A percentile compares a stretch with the other conserved stretches of the same genome.
Evolutionary conservation across 2,113 vertebrate genomes (phyloP).

Genomic region (Elaphurus davidianus): DNA sequence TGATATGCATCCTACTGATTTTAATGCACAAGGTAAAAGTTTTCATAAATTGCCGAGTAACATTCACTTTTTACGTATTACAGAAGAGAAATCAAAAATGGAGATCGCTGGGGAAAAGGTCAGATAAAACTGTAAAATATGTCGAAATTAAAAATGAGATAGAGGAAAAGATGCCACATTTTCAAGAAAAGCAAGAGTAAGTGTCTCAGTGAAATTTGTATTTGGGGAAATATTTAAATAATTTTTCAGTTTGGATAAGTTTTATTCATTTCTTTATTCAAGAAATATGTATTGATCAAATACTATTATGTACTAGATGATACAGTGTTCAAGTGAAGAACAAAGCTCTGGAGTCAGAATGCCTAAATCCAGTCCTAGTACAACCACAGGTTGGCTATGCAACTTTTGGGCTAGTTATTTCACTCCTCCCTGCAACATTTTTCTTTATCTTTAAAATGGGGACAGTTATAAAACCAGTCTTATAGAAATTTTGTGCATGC

Average conservation of each 20-base stretch:
- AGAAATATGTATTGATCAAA: not conserved
- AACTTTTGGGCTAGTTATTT: not conserved
- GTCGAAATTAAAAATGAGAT: slow-evolving; percentile 20
- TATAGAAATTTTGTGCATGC: not conserved
- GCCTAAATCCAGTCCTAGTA: not conserved
- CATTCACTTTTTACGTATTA: not conserved
- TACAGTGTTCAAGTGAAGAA: not conserved
- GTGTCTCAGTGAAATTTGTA: not conserved
- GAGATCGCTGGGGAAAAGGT: slow-evolving; percentile 47
- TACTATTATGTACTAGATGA: not conserved
- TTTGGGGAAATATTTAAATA: not conserved
- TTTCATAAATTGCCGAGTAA: slow-evolving; percentile 18
- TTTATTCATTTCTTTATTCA: not conserved
- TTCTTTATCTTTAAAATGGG: not conserved
- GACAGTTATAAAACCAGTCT: not conserved
- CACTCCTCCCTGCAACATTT: not conserved
- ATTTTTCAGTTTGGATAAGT: not conserved
- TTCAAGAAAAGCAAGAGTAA: slow-evolving; percentile 67
- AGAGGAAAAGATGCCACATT: slow-evolving; percentile 20
- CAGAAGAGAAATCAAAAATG: slow-evolving; percentile 83
- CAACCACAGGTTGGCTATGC: accelerated
- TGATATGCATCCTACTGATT: not conserved
- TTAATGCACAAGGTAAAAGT: not conserved
- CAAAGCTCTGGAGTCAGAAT: not conserved
- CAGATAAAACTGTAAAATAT: slow-evolving; percentile 19